Evolutionary conservation across 2,888 invertebrate genomes (phyloP).

Genomic region (Drosophila heteroneura): DNA sequence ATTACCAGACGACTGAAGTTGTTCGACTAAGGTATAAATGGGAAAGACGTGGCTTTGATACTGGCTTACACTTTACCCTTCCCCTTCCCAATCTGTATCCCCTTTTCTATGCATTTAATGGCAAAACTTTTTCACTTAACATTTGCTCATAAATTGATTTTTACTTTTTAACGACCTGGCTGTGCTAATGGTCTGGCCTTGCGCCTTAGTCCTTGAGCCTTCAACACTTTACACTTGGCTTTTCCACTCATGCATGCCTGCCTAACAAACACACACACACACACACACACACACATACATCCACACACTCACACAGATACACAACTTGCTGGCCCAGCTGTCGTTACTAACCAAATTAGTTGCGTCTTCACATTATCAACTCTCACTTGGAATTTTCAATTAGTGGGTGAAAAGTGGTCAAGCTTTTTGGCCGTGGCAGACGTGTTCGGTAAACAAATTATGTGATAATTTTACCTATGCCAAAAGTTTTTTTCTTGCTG

Average conservation of each 20-base stretch:
- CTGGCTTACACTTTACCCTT: conserved; percentile 1
- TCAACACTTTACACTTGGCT: conserved; percentile 25
- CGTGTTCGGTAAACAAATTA: conserved; percentile 79
- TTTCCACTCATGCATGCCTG: conserved; percentile 42
- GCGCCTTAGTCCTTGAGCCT: conserved; percentile 45
- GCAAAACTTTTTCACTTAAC: conserved; percentile 79
- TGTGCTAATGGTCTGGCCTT: conserved; percentile 56
- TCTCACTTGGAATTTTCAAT: conserved; percentile 77
- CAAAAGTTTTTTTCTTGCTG: conserved; percentile 39
- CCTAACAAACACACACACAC: conserved; percentile 6
- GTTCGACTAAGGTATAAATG: conserved; percentile 23
- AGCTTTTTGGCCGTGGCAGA: conserved; percentile 59
- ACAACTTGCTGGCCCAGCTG: conserved; percentile 30
- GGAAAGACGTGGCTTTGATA: conserved; percentile 32
- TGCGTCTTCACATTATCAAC: conserved; percentile 65
- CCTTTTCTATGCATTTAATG: conserved; percentile 63
- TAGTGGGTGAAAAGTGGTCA: conserved; percentile 74
- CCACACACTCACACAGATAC: not conserved
- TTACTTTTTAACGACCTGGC: conserved; percentile 79
- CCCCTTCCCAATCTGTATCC: not conserved
- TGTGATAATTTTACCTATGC: conserved; percentile 70
- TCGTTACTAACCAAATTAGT: conserved; percentile 49
- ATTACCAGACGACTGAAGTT: conserved; percentile 38
- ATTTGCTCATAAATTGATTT: conserved; percentile 81
- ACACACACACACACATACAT: conserved; percentile 30